Conservation (phyloP, 2,113 vertebrate species). For the Mesoclemmys tuberculata region DNA sequence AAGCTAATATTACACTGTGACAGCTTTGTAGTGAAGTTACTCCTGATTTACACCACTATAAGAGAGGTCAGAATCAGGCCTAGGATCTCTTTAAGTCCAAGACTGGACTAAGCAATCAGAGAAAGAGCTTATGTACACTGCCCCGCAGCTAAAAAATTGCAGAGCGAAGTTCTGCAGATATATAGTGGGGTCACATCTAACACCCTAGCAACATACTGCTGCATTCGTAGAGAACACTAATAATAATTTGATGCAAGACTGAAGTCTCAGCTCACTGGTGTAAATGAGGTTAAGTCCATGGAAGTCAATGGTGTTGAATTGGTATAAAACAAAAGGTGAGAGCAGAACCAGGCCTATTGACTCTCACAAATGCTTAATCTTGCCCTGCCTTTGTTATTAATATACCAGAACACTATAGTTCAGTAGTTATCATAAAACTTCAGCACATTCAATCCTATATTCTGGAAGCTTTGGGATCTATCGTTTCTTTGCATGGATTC, state of each 20-base stretch:
- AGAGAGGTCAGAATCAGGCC: neutral
- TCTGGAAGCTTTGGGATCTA: neutral
- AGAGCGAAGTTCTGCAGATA: neutral
- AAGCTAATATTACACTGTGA: neutral
- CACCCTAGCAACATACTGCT: neutral
- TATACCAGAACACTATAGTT: neutral
- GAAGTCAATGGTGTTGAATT: neutral
- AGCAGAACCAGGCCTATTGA: neutral
- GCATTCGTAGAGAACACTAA: neutral
- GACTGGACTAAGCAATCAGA: neutral
- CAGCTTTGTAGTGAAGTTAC: neutral
- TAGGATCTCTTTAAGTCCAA: neutral
- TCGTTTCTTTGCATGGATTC: accelerated
- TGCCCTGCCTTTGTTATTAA: neutral
- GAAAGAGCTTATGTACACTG: neutral
- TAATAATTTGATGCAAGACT: neutral
- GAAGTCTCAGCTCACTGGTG: neutral
- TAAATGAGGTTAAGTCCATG: neutral
- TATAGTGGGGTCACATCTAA: neutral
- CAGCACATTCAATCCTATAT: accelerated
- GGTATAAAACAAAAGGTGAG: neutral
- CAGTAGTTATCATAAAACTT: neutral
- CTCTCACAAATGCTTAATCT: neutral
- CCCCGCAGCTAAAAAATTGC: neutral
- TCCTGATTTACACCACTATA: neutral